A percentile compares a stretch with the other conserved stretches of the same genome.
phyloP scores from a whole-genome alignment of 1,140 invertebrate species.

The Scaptomyza montana region DNA sequence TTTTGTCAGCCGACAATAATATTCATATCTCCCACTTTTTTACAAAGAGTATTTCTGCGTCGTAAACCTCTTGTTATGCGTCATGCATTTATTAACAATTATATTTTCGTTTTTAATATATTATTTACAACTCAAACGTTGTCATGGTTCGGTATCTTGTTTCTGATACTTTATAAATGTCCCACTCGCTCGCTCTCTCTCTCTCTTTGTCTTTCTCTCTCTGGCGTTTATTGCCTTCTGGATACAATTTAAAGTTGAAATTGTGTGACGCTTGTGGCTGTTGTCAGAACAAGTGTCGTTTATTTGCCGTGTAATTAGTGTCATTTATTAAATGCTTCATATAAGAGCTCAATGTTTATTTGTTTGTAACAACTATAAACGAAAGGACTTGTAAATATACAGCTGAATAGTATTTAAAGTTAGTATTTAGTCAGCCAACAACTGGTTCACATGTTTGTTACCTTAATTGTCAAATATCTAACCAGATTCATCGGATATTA shows the following conservation, averaged over 20 bases:
- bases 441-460: too few relatives aligned
- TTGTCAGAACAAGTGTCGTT: conserved; percentile 48
- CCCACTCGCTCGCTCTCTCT: neutral
- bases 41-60: conserved; percentile 4
- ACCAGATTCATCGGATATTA: neutral
- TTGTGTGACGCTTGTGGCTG: conserved; percentile 5
- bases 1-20: too few relatives aligned
- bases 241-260: conserved; percentile 11
- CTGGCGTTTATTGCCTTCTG: conserved; percentile 16
- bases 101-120: conserved; percentile 50
- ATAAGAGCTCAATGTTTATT: conserved; percentile 22
- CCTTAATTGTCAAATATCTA: neutral
- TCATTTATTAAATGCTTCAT: conserved; percentile 64
- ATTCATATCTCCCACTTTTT: neutral
- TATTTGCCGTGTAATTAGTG: conserved; percentile 54
- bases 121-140: conserved; percentile 55
- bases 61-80: neutral
- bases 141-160: conserved; percentile 7
- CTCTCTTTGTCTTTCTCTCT: conserved; percentile 1
- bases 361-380: neutral
- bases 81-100: conserved; percentile 65
- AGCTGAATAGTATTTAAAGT: neutral
- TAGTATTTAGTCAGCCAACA: neutral
- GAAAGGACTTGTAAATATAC: neutral
- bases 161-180: conserved; percentile 4